Conservation (phyloP, 2,888 invertebrate species). For the Molorchus minor region DNA sequence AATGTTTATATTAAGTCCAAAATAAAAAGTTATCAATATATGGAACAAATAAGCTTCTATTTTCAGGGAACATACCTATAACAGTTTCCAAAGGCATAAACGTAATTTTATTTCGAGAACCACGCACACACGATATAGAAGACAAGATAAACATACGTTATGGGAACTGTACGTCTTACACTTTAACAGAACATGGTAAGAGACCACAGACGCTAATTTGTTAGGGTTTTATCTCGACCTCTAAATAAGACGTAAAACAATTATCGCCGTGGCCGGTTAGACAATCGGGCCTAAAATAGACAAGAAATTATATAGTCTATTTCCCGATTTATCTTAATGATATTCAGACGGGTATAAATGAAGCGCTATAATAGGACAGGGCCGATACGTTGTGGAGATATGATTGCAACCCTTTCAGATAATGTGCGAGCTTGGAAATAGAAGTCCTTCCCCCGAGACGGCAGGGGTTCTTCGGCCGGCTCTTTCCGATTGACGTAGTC, state of each 20-base stretch:
- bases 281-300: conserved; percentile 14
- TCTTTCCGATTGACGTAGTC: conserved; percentile 29
- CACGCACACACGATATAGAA: background rate
- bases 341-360: conserved; percentile 42
- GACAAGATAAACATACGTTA: background rate
- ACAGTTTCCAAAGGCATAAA: no score
- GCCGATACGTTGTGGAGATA: conserved; percentile 30
- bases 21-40: no score
- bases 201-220: conserved; percentile 3
- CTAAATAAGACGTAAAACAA: conserved; percentile 16
- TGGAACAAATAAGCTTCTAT: no score
- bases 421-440: conserved; percentile 29
- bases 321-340: conserved; percentile 39
- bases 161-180: background rate
- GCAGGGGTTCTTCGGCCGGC: conserved; percentile 32
- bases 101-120: conserved; percentile 1
- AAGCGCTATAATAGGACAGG: conserved; percentile 22
- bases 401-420: conserved; percentile 36
- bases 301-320: conserved; percentile 21
- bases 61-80: no score
- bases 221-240: conserved; percentile 2
- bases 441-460: conserved; percentile 38
- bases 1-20: no score
- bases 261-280: conserved; percentile 13
- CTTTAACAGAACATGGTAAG: background rate